These are phyloP conservation scores for Malurus splendens DNA, from an alignment of 2,797 vertebrate species.

Conservation along the genomic window DNA sequence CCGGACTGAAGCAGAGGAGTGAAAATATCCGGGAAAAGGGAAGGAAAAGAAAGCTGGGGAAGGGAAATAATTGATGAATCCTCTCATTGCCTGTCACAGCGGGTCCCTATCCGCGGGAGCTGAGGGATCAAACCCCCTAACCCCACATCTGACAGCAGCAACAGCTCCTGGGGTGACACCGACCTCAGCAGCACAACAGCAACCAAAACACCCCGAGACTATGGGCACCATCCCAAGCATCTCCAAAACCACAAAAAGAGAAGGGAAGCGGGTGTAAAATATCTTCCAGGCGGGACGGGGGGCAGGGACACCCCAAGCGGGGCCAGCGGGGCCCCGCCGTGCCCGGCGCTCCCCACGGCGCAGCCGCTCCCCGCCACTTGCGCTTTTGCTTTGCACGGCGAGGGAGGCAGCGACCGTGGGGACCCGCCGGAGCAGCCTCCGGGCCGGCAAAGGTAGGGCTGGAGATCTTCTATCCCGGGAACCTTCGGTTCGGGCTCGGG, in stretches of 20 bases:
- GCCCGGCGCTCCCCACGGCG: background rate
- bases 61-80: rapidly evolving
- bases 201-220: background rate
- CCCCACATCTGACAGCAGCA: rapidly evolving
- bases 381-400: background rate
- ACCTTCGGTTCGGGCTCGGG: rapidly evolving
- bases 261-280: background rate
- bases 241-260: background rate
- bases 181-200: rapidly evolving
- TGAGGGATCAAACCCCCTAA: rapidly evolving
- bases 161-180: rapidly evolving
- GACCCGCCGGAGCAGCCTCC: background rate
- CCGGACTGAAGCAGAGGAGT: rapidly evolving
- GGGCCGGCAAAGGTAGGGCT: background rate
- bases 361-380: background rate
- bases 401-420: background rate
- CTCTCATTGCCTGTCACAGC: rapidly evolving
- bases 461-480: rapidly evolving
- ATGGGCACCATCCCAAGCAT: rapidly evolving
- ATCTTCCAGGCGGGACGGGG: rapidly evolving
- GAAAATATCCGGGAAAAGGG: rapidly evolving
- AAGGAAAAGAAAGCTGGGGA: background rate
- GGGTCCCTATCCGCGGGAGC: background rate
- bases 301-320: background rate
- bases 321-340: background rate